A percentile compares a stretch with the other conserved stretches of the same genome.
These are phyloP conservation scores for Macrochelys suwanniensis DNA, from an alignment of 2,797 vertebrate genomes.

Conservation along the genomic window DNA sequence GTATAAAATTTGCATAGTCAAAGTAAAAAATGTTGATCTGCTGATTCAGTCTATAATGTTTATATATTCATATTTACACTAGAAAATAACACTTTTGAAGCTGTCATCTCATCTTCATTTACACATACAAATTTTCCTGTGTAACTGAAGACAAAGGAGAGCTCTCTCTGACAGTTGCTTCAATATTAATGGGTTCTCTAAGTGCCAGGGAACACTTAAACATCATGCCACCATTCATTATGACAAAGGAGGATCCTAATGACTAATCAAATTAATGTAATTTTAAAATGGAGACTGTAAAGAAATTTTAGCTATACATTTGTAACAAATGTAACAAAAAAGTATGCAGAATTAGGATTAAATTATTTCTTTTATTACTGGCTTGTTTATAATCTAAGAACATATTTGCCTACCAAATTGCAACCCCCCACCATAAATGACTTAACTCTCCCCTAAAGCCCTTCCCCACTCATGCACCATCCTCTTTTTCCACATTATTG, in stretches of 20 bases:
- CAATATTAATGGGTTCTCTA: conserved; percentile 46
- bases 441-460: neutral
- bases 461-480: neutral
- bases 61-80: neutral
- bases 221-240: conserved; percentile 38
- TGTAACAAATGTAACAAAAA: conserved; percentile 39
- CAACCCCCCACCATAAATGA: conserved; percentile 29
- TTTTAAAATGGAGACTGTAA: conserved; percentile 41
- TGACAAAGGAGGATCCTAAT: conserved; percentile 29
- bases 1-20: neutral
- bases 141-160: neutral
- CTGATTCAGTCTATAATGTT: neutral
- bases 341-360: conserved; percentile 24
- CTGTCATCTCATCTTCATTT: conserved; percentile 42
- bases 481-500: neutral
- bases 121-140: neutral
- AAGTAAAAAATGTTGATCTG: neutral
- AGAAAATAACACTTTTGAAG: conserved; percentile 48
- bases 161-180: conserved; percentile 41
- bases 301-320: neutral
- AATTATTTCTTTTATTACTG: conserved; percentile 32
- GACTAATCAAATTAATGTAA: conserved; percentile 63
- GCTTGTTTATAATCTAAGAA: conserved; percentile 41
- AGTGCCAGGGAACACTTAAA: conserved; percentile 33
- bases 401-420: conserved; percentile 53